phyloP scores from a whole-genome alignment of 64 coral and sea anemone genomes.

The Acropora tenuis region DNA sequence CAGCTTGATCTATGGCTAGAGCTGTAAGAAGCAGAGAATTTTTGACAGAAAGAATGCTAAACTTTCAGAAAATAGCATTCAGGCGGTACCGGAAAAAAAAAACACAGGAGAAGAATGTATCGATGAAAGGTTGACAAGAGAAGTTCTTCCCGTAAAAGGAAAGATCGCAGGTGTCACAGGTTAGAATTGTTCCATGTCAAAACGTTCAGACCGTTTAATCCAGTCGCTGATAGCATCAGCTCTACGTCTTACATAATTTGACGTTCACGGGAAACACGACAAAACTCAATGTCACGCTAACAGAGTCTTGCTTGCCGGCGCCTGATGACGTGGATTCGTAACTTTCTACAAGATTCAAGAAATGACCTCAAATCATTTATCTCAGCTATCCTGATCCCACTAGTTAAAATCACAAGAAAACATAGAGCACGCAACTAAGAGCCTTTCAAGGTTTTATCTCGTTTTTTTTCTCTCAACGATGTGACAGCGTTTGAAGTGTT shows the following conservation, averaged over 20 bases:
- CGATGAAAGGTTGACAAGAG: not conserved
- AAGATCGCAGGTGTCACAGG: not conserved
- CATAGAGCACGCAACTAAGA: too few species aligned
- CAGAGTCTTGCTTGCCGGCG: not conserved
- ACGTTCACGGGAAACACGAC: not conserved
- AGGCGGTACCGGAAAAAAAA: not conserved
- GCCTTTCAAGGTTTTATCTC: not conserved
- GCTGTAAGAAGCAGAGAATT: not conserved
- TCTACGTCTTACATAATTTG: not conserved
- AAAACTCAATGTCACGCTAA: not conserved
- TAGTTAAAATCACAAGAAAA: too few species aligned
- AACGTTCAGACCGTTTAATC: not conserved
- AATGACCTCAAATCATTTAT: too few species aligned
- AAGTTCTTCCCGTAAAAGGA: not conserved
- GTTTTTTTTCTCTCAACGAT: not conserved
- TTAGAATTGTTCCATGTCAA: not conserved
- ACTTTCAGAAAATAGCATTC: not conserved
- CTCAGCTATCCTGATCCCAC: too few species aligned
- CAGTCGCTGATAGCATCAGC: not conserved
- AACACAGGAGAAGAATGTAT: not conserved
- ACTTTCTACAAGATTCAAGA: not conserved
- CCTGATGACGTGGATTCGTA: not conserved
- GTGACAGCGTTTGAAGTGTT: not conserved
- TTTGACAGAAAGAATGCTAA: slow-evolving; percentile 6
- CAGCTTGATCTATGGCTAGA: not conserved